These are phyloP conservation scores for Lepidurus arcticus DNA, from an alignment of 1,140 invertebrate species.

Conservation along the genomic window DNA sequence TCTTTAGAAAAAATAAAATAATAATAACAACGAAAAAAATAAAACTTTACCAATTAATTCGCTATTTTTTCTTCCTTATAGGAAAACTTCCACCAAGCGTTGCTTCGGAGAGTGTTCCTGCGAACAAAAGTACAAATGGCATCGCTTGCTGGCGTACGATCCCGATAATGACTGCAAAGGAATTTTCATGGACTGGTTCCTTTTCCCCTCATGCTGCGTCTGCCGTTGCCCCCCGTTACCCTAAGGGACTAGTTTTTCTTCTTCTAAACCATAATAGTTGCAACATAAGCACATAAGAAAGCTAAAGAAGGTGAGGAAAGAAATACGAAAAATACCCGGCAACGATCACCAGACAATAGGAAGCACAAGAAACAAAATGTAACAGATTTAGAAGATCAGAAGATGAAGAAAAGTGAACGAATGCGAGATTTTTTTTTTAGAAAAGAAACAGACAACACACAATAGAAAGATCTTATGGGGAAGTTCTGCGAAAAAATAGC, in stretches of 20 bases:
- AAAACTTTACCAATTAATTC: not conserved
- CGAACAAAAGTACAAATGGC: conserved; percentile 83
- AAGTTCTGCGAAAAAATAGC: too few relatives aligned
- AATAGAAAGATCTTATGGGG: too few relatives aligned
- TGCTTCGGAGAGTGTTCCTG: conserved; percentile 79
- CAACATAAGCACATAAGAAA: not conserved
- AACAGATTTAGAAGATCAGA: too few relatives aligned
- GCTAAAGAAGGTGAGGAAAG: not conserved
- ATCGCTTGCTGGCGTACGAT: conserved; percentile 81
- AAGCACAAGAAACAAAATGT: too few relatives aligned
- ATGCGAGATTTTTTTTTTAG: too few relatives aligned
- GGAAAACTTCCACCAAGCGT: conserved; percentile 68
- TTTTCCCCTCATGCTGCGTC: conserved; percentile 87
- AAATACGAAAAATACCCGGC: not conserved
- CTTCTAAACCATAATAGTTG: not conserved
- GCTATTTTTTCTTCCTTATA: conserved; percentile 47
- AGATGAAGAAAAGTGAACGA: too few relatives aligned
- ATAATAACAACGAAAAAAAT: not conserved
- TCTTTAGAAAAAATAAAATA: not conserved
- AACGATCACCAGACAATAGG: too few relatives aligned
- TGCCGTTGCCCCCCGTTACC: conserved; percentile 59
- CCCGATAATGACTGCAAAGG: conserved; percentile 88
- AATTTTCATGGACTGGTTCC: conserved; percentile 93
- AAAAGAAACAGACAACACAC: too few relatives aligned
- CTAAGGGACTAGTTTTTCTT: not conserved